Evolutionary conservation across 2,888 invertebrate species (phyloP).

Genomic region (Synergus gifuensis): DNA sequence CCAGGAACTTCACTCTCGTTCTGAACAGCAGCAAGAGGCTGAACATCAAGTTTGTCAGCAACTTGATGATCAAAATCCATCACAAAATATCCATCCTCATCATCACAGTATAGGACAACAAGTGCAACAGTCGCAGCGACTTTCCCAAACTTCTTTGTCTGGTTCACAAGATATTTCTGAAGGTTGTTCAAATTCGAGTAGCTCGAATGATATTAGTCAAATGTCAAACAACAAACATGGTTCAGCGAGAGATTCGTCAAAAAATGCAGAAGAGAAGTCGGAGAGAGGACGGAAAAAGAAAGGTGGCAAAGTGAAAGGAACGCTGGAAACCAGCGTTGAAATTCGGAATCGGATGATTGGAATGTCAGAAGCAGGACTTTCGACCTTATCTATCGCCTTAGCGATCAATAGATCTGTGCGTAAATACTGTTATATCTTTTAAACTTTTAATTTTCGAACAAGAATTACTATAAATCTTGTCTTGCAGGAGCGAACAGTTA

Average conservation of each 20-base stretch:
- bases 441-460: background rate
- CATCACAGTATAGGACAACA: slow-evolving; percentile 61
- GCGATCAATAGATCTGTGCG: slow-evolving; percentile 75
- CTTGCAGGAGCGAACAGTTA: slow-evolving; percentile 74
- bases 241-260: slow-evolving; percentile 53
- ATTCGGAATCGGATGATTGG: slow-evolving; percentile 76
- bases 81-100: slow-evolving; percentile 53
- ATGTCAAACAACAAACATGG: slow-evolving; percentile 60
- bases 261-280: slow-evolving; percentile 42
- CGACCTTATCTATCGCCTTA: slow-evolving; percentile 74
- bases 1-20: slow-evolving; percentile 66
- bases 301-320: slow-evolving; percentile 76
- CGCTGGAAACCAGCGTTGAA: slow-evolving; percentile 75
- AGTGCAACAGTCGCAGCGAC: slow-evolving; percentile 57
- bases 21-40: slow-evolving; percentile 60
- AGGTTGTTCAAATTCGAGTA: slow-evolving; percentile 58
- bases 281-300: slow-evolving; percentile 65
- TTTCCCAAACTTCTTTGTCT: slow-evolving; percentile 55
- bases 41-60: slow-evolving; percentile 57
- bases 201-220: slow-evolving; percentile 66
- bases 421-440: background rate
- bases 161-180: slow-evolving; percentile 55
- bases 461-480: slow-evolving; percentile 45
- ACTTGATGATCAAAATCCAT: slow-evolving; percentile 57
- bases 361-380: slow-evolving; percentile 75